phyloP scores from a whole-genome alignment of 2,113 vertebrate species.

The Fregetta grallaria region DNA sequence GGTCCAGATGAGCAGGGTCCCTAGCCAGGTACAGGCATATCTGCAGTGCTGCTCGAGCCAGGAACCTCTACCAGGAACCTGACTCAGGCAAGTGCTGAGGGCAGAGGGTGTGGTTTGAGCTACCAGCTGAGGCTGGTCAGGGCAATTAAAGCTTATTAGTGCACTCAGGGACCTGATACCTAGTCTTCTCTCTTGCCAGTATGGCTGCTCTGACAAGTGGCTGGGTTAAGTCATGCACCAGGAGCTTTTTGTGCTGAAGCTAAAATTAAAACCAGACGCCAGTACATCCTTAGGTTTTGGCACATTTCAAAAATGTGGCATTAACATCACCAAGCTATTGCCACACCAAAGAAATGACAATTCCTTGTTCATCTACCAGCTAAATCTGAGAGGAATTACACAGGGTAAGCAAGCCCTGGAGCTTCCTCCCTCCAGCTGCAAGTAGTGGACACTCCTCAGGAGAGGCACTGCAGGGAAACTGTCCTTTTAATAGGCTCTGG shows the following conservation, averaged over 20 bases:
- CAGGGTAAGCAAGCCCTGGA: not conserved
- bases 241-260: not conserved
- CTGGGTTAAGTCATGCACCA: not conserved
- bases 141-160: not conserved
- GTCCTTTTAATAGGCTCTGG: not conserved
- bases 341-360: not conserved
- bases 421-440: not conserved
- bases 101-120: not conserved
- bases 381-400: not conserved
- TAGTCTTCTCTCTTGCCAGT: not conserved
- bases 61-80: not conserved
- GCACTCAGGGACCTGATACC: too few relatives aligned
- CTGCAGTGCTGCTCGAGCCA: not conserved
- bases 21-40: not conserved
- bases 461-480: not conserved
- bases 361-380: not conserved
- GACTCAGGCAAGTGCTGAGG: not conserved
- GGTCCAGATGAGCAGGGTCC: not conserved
- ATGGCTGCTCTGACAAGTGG: not conserved
- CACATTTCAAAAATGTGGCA: not conserved
- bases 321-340: not conserved
- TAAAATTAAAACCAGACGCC: not conserved
- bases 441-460: not conserved
- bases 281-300: not conserved
- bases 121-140: not conserved